A percentile compares a stretch with the other conserved stretches of the same genome.
phyloP scores from a whole-genome alignment of 2,113 vertebrate genomes.

The Eudyptes chrysolophus region DNA sequence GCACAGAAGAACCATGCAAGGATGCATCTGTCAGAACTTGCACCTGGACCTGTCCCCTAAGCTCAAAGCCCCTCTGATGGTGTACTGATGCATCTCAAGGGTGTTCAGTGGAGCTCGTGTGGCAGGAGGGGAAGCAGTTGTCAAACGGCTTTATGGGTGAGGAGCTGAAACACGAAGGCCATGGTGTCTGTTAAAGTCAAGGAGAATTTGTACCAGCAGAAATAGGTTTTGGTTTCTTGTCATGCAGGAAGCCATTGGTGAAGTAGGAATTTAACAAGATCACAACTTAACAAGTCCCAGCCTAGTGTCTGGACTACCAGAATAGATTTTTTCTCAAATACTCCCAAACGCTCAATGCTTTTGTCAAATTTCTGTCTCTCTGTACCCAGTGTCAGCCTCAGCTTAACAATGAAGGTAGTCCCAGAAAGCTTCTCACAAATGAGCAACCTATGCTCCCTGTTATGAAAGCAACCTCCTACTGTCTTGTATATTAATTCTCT shows the following conservation, averaged over 20 bases:
- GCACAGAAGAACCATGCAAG: background rate
- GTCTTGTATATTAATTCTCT: background rate
- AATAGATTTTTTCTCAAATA: constrained; percentile 65
- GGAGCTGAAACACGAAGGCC: background rate
- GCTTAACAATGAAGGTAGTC: constrained; percentile 50
- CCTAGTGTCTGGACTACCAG: constrained; percentile 64
- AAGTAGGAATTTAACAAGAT: constrained; percentile 61
- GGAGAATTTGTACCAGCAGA: constrained; percentile 38
- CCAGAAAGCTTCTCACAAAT: constrained; percentile 38
- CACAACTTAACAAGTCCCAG: constrained; percentile 63
- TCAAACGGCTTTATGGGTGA: background rate
- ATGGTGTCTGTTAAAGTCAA: background rate
- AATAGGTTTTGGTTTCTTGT: constrained; percentile 38
- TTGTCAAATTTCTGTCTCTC: constrained; percentile 53
- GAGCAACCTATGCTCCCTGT: background rate
- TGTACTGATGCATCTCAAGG: background rate
- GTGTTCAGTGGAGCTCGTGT: background rate
- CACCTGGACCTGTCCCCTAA: background rate
- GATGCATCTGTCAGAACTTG: background rate
- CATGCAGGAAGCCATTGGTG: constrained; percentile 53
- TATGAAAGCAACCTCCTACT: constrained; percentile 34
- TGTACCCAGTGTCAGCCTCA: constrained; percentile 33
- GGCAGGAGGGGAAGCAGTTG: background rate
- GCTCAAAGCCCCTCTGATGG: rapidly evolving
- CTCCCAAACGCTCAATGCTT: constrained; percentile 11